Evolutionary conservation across 2,113 vertebrate genomes (phyloP).

Genomic region (Trochalopteron elliotii): DNA sequence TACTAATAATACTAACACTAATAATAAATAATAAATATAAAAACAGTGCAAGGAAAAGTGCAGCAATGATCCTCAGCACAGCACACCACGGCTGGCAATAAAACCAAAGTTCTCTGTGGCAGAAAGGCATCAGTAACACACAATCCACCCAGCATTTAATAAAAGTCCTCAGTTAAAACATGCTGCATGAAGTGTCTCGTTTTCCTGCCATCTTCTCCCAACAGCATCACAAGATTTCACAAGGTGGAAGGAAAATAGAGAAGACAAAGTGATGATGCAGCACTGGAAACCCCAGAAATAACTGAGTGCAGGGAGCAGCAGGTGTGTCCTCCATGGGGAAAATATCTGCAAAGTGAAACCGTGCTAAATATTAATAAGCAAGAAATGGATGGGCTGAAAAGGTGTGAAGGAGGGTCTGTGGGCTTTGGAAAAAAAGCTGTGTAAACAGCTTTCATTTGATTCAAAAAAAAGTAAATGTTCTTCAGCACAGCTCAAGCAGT

Average conservation of each 20-base stretch:
- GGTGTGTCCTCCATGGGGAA: neutral
- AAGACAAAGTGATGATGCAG: neutral
- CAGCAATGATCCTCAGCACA: neutral
- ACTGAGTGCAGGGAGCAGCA: neutral
- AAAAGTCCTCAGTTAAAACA: rapidly evolving
- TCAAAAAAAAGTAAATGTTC: neutral
- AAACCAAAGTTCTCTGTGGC: rapidly evolving
- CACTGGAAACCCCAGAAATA: neutral
- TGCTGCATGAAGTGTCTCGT: neutral
- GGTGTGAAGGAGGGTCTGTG: neutral
- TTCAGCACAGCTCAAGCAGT: neutral
- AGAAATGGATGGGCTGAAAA: neutral
- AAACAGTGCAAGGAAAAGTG: rapidly evolving
- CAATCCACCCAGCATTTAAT: rapidly evolving
- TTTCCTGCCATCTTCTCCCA: neutral
- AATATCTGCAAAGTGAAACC: neutral
- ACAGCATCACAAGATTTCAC: neutral
- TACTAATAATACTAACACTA: too few species aligned
- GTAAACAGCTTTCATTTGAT: neutral
- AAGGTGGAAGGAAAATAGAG: neutral
- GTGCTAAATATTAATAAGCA: neutral
- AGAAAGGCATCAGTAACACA: neutral
- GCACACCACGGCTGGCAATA: neutral
- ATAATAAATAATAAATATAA: too few species aligned
- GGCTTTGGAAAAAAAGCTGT: neutral